A percentile compares a stretch with the other conserved stretches of the same genome.
These are phyloP conservation scores for Arrhopalites spinosus DNA, from an alignment of 2,888 invertebrate genomes.

Conservation along the genomic window DNA sequence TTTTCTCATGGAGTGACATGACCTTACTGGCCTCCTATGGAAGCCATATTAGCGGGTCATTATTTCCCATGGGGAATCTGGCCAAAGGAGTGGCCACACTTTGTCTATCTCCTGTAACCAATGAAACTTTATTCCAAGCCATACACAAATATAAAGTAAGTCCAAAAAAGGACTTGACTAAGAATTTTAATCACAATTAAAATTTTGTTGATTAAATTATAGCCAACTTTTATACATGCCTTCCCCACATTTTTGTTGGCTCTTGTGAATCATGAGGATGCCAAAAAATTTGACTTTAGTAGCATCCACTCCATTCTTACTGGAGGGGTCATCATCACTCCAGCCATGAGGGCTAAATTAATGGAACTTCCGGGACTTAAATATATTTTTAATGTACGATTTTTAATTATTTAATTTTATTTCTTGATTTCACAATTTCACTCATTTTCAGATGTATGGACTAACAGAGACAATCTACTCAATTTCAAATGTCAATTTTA, in stretches of 20 bases:
- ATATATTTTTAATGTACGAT: too few species aligned
- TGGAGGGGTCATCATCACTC: slow-evolving; percentile 46
- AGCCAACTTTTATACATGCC: slow-evolving; percentile 51
- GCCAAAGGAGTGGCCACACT: slow-evolving; percentile 35
- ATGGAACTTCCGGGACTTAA: too few species aligned
- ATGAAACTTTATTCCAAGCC: slow-evolving; percentile 45
- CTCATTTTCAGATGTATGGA: too few species aligned
- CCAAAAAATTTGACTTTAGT: slow-evolving; percentile 39
- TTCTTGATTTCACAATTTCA: too few species aligned
- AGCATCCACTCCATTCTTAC: slow-evolving; percentile 30
- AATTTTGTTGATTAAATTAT: slow-evolving; percentile 14
- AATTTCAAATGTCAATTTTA: too few species aligned
- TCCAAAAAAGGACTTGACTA: too few species aligned
- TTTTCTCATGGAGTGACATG: slow-evolving; percentile 31
- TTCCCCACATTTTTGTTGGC: slow-evolving; percentile 48
- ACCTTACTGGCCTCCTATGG: slow-evolving; percentile 45
- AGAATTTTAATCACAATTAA: too few species aligned
- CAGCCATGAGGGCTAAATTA: slow-evolving; percentile 7
- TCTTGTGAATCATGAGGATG: slow-evolving; percentile 43
- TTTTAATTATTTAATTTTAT: too few species aligned
- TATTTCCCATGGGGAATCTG: slow-evolving; percentile 39
- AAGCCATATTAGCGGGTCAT: slow-evolving; percentile 47
- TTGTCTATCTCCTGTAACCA: slow-evolving; percentile 40
- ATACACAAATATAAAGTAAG: slow-evolving; percentile 46
- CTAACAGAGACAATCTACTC: too few species aligned